Evolutionary conservation across 1,140 invertebrate species (phyloP), one percentile per base, ranked within the genome.

Genomic region (Heterodera carotae): DNA sequence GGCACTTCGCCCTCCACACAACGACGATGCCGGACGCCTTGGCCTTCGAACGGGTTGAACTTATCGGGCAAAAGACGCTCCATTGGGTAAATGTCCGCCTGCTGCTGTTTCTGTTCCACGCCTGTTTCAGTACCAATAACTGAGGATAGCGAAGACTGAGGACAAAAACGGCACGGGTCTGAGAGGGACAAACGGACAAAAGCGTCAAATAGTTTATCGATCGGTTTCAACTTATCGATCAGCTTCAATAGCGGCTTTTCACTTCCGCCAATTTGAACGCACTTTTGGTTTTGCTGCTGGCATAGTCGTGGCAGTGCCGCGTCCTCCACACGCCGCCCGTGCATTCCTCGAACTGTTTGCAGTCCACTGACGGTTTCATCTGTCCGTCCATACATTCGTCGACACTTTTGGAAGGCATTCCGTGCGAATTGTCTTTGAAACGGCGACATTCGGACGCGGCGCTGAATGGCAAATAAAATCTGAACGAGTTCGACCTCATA

Each of bases 121-220:
- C 34, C 59, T 18, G 27, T n/a, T 43, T 43, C 39, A 43, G 39
- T 43, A 12, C 39, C 39, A 43, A 43, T 12, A 43, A 43, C 0
- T 43, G 39, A 43, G 39, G 5, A 25, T n/a, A n/a, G n/a, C 33
- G 59, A 12, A 25, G 33, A 56, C 5, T 18, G 29, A 22, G 48
- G 36, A 74, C 76, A 77, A 27, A 77, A 77, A 73, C 53, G 76
- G 69, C 76, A 77, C 18, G 76, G 76, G 60, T 25, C 76, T 77
- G 15, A 53, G 59, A 34, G 39, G 48, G 12, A 73, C 22, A 27
- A 7, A 66, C 22, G 64, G 6, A n/a, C 15, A 64, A 74, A 33
- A 62, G 25, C 12, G 2, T 73, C n/a, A 53, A n/a, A 43, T 59
- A 25, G 2, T n/a, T n/a, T n/a, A 48, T 39, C n/a, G 15, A 25